These are phyloP conservation scores for Rhabdomys pumilio DNA, from an alignment of 2,797 vertebrate genomes.

Conservation along the genomic window DNA sequence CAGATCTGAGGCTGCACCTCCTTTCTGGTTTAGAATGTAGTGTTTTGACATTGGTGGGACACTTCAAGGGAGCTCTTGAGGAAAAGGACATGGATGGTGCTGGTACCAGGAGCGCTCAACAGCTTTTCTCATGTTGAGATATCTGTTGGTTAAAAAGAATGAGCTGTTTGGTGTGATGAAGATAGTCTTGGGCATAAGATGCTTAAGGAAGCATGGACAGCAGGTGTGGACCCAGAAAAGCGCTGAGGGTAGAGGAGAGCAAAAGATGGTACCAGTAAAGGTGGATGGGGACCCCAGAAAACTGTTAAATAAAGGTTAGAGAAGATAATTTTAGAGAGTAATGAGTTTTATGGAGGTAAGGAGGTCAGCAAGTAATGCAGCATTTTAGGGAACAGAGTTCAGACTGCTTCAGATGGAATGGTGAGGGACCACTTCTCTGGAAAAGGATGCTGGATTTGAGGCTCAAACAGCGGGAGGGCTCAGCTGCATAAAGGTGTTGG, in stretches of 20 bases:
- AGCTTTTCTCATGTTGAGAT: background rate
- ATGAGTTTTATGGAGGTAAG: background rate
- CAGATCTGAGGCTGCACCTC: background rate
- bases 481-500: background rate
- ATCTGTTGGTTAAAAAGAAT: background rate
- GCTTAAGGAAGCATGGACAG: background rate
- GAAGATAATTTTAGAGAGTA: slow-evolving; percentile 21
- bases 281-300: background rate
- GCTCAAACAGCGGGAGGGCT: background rate
- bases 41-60: background rate
- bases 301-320: slow-evolving; percentile 9
- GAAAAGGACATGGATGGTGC: background rate
- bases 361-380: background rate
- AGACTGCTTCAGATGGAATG: background rate
- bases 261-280: background rate
- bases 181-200: background rate
- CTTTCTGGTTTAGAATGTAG: background rate
- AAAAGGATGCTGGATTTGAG: background rate
- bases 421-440: background rate
- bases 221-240: background rate
- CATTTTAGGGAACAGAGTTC: background rate
- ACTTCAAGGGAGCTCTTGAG: background rate
- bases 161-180: background rate
- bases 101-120: background rate
- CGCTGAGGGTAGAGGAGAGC: background rate